Base-by-base conservation (phyloP, 2,797 vertebrate species). In the Protosalanx chinensis region DNA sequence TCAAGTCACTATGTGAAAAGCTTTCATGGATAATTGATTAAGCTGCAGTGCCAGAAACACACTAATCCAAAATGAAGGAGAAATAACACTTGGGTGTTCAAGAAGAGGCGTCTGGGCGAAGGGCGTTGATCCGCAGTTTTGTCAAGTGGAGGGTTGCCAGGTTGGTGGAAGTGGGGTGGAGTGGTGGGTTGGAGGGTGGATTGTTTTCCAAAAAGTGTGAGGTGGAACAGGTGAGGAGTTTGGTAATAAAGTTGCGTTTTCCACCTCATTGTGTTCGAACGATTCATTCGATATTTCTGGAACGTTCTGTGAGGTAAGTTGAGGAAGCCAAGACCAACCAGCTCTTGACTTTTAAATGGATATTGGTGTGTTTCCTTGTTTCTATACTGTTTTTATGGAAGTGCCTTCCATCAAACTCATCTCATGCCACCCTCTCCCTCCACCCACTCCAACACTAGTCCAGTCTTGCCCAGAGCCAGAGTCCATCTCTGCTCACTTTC, bases 1-100 rank as follows among this genome's bases (percentile, higher is more conserved):
- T 76, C 69, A 76, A 72, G 75, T 82, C 82, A 84, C 84, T 80
- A 87, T 82, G 79, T 79, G 83, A 80, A 78, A 85, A 70, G 84
- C 87, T 89, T 88, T 89, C 90, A 90, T 91, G 83, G 86, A 86
- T 89, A 88, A 89, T 89, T 91, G 87, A 90, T 91, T 91, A 88
- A 88, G 79, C 79, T 76, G 84, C 90, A 81, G 79, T 78, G 74
- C 77, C 79, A 83, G 83, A 89, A 90, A 91, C 78, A 91, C 84
- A 82, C 83, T 85, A 89, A 92, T 90, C 85, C 87, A 85, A 70
- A 72, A 85, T 84, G 74, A 76, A 70, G 53, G 64, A 65, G 80
- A 49, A 69, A 82, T 76, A 53, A 53, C 8, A 72, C 71, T 75
- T 72, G 46, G 59, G 29, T 62, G 53, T 53, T 61, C 37, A 10